Conservation (phyloP, 1,140 invertebrate species). For the Magallana angulata region DNA sequence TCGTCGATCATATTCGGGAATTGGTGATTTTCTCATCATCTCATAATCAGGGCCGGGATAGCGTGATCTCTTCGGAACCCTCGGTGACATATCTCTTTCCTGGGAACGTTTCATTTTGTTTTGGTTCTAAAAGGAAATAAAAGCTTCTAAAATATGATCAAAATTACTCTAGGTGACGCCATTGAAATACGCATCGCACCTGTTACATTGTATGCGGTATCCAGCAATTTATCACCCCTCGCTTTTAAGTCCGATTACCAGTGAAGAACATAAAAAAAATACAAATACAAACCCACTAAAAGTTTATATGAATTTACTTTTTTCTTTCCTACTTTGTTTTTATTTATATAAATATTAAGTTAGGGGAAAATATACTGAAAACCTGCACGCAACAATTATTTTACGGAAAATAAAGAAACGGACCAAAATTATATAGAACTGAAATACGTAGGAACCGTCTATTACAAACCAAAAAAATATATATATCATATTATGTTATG, state of each 20-base stretch:
- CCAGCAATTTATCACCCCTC: background rate
- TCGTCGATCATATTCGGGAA: constrained; percentile 74
- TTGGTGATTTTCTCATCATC: constrained; percentile 72
- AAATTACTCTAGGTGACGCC: background rate
- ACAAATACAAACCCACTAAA: too few relatives aligned
- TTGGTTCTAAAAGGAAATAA: background rate
- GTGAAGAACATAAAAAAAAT: too few relatives aligned
- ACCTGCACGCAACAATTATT: too few relatives aligned
- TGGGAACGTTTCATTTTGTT: constrained; percentile 78
- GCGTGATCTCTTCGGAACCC: constrained; percentile 80
- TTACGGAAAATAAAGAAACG: background rate
- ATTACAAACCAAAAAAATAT: too few relatives aligned
- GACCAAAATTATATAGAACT: too few relatives aligned
- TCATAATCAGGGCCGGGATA: constrained; percentile 78
- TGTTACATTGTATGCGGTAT: background rate
- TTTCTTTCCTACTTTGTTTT: too few relatives aligned
- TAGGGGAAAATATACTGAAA: too few relatives aligned
- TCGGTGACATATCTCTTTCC: constrained; percentile 78
- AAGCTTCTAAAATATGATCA: too few relatives aligned
- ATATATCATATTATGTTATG: too few relatives aligned
- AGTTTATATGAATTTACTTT: too few relatives aligned
- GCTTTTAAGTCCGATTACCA: background rate
- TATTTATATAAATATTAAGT: too few relatives aligned
- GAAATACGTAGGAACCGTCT: too few relatives aligned
- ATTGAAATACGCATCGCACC: constrained; percentile 15